These are phyloP conservation scores for Odontesthes bonariensis DNA, from an alignment of 2,113 vertebrate species.

Conservation along the genomic window DNA sequence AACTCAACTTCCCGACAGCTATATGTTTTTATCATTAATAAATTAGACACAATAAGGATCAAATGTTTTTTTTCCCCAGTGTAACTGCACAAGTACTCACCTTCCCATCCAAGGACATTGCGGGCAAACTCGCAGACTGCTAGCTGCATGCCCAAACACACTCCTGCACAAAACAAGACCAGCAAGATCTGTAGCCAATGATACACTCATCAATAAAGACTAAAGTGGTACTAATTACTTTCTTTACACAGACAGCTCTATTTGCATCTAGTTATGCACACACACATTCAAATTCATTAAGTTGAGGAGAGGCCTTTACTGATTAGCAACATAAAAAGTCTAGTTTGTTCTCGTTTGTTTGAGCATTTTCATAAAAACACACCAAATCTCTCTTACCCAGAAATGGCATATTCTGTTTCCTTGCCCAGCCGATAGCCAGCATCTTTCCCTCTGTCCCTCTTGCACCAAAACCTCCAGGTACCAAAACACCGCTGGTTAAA, in stretches of 20 bases:
- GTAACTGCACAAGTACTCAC: conserved; percentile 73
- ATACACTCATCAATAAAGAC: conserved; percentile 25
- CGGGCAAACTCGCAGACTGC: conserved; percentile 95
- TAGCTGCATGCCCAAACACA: conserved; percentile 97
- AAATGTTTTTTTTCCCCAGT: neutral
- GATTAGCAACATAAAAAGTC: no score
- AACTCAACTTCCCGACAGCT: neutral
- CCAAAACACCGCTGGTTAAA: conserved; percentile 89
- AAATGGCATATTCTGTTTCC: conserved; percentile 96
- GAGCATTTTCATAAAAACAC: no score
- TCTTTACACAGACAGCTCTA: neutral
- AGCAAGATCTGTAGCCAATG: conserved; percentile 40
- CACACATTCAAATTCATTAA: no score
- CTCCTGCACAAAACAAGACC: conserved; percentile 81
- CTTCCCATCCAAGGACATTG: conserved; percentile 91
- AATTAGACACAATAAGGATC: conserved; percentile 23
- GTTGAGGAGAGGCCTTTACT: no score
- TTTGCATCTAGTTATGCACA: conserved; percentile 14
- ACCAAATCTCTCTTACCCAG: conserved; percentile 83
- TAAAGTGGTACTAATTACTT: conserved; percentile 27
- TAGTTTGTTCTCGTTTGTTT: no score
- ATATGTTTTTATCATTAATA: conserved; percentile 1
- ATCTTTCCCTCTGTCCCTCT: conserved; percentile 98
- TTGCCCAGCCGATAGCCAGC: conserved; percentile 95
- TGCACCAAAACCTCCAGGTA: conserved; percentile 96